phyloP scores from a whole-genome alignment of 2,888 invertebrate genomes.

The Himalopsyche anomala region DNA sequence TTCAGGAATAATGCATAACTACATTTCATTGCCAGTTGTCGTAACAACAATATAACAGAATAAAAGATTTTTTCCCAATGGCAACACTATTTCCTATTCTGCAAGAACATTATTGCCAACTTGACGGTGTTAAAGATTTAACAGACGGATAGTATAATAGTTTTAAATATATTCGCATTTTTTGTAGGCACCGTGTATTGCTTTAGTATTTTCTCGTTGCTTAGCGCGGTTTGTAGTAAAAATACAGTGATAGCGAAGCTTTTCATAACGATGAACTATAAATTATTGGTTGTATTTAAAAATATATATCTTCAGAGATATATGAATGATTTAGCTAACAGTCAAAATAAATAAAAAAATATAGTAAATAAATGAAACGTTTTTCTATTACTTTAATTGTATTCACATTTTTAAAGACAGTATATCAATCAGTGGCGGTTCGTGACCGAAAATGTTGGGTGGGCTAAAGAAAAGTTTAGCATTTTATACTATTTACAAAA shows the following conservation, averaged over 20 bases:
- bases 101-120: background rate
- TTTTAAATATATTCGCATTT: conserved; percentile 9
- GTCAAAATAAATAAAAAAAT: no score
- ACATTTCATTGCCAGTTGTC: conserved; percentile 7
- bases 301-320: no score
- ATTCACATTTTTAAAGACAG: no score
- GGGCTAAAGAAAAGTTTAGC: no score
- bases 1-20: background rate
- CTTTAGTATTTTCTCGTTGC: background rate
- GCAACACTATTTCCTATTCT: background rate
- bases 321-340: no score
- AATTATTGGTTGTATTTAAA: no score
- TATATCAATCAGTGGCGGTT: no score
- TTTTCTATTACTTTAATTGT: no score
- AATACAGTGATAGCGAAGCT: background rate
- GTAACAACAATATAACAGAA: conserved; percentile 3
- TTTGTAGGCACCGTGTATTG: background rate
- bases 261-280: background rate
- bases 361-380: no score
- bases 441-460: no score
- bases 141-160: background rate
- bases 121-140: conserved; percentile 15
- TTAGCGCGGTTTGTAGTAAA: background rate
- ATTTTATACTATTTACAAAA: no score
- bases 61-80: background rate